Base-by-base conservation (phyloP, 2,113 vertebrate genomes). In the Pteronura brasiliensis region DNA sequence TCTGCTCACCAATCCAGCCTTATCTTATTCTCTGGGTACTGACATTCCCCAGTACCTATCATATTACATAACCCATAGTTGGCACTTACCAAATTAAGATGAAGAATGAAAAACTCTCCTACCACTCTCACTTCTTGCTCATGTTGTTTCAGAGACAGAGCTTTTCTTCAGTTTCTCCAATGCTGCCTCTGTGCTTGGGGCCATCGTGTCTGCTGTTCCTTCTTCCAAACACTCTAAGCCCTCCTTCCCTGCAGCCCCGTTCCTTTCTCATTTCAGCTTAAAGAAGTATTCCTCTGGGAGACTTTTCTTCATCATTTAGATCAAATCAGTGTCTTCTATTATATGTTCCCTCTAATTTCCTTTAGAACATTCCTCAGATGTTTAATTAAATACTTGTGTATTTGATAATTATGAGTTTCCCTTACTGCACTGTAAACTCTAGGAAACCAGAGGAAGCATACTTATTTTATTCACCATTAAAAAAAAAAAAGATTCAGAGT, bases 281-380 rank as follows among this genome's bases (percentile, higher is more conserved):
- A 7, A 61, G 2, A 39, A 18, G 0, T 36, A 6, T n/a, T 90
- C 39, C 47, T 80, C 74, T 90, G 18, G 17, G 18, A 86, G 82
- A 61, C 6, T 21, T 79, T 72, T 59, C 36, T 91, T 88, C 14
- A 85, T 59, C 8, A 14, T 81, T 79, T 95, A 69, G 2, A n/a
- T 11, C 8, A 67, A 88, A 90, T 65, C 13, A 39, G 9, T 92
- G 72, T 92, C 25, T 71, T 96, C 21, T 92, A 25, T 57, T 83
- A 36, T 67, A 47, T 29, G 1, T 36, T 93, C 4, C 17, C 14
- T 81, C 34, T 65, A 18, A 61, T 80, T 93, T 83, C 23, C 12
- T 29, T 96, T 77, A 72, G 79, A 96, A 49, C 23, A 52, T 39
- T 96, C 88, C 7, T 93, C 7, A 74, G 83, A 88, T 44, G 9